Conservation (phyloP, 1,140 invertebrate genomes). For the Drosophila funebris region DNA sequence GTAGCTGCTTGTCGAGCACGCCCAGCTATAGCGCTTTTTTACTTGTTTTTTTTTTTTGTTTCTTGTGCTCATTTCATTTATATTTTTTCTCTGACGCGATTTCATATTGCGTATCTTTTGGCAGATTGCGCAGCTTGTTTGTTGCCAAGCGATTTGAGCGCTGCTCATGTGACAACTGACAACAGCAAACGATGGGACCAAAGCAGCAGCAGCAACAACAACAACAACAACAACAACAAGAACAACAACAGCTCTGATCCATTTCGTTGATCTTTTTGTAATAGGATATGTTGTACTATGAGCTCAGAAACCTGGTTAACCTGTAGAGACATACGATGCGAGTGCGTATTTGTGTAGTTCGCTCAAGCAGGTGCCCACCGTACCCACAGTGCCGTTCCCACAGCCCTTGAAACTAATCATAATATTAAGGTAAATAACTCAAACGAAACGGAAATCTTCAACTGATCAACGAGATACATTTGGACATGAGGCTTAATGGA, state of each 20-base stretch:
- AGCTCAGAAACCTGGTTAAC: not conserved
- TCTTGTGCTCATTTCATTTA: not conserved
- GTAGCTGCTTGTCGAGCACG: not conserved
- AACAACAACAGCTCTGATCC: not conserved
- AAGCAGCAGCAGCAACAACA: not conserved
- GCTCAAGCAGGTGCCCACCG: not conserved
- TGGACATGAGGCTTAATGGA: constrained; percentile 4
- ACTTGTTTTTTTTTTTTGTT: not conserved
- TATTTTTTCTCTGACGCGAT: constrained; percentile 8
- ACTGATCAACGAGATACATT: not conserved
- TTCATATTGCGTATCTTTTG: constrained; percentile 19
- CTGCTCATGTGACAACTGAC: constrained; percentile 22
- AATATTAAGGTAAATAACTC: not conserved
- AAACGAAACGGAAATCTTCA: not conserved
- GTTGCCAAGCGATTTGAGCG: constrained; percentile 11
- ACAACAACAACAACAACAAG: not conserved
- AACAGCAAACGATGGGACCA: not conserved
- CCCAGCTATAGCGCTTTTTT: not conserved
- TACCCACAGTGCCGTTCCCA: not conserved
- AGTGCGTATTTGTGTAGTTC: not conserved
- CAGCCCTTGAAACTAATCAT: not conserved
- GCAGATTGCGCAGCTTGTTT: constrained; percentile 13
- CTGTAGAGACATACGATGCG: not conserved
- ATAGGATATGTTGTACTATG: constrained; percentile 11
- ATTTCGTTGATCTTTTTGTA: constrained; percentile 6